Evolutionary conservation across 2,888 invertebrate species (phyloP).

Genomic region (Leptinotarsa juncta): DNA sequence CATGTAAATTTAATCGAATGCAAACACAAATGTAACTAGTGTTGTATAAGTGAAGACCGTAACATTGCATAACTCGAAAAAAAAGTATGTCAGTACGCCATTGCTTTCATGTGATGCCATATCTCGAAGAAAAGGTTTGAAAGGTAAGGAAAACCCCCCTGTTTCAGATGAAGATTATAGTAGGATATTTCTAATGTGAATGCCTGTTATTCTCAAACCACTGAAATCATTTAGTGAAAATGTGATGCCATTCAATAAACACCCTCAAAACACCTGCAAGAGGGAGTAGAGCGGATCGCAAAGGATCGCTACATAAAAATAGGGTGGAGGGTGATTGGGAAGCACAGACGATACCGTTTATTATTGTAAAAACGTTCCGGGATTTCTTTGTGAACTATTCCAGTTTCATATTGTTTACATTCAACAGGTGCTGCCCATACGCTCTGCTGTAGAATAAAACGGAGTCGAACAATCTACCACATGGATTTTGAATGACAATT

Average conservation of each 20-base stretch:
- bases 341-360: constrained; percentile 16
- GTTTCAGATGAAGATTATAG: constrained; percentile 35
- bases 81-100: constrained; percentile 20
- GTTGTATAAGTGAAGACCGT: not conserved
- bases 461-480: constrained; percentile 5
- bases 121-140: constrained; percentile 20
- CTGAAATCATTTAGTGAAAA: constrained; percentile 34
- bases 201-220: constrained; percentile 28
- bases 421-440: constrained; percentile 38
- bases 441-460: constrained; percentile 24
- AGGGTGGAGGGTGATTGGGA: constrained; percentile 4
- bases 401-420: constrained; percentile 26
- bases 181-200: constrained; percentile 33
- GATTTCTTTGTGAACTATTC: constrained; percentile 11
- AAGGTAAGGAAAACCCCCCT: constrained; percentile 29
- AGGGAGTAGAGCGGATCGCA: constrained; percentile 19
- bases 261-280: constrained; percentile 48
- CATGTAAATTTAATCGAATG: constrained; percentile 4
- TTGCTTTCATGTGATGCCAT: constrained; percentile 19
- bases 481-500: constrained; percentile 29
- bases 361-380: constrained; percentile 15
- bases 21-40: constrained; percentile 1
- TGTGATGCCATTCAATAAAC: constrained; percentile 38
- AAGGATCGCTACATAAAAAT: constrained; percentile 23
- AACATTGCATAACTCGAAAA: not conserved